Conservation (phyloP, 2,797 vertebrate genomes). For the Allobates femoralis region DNA sequence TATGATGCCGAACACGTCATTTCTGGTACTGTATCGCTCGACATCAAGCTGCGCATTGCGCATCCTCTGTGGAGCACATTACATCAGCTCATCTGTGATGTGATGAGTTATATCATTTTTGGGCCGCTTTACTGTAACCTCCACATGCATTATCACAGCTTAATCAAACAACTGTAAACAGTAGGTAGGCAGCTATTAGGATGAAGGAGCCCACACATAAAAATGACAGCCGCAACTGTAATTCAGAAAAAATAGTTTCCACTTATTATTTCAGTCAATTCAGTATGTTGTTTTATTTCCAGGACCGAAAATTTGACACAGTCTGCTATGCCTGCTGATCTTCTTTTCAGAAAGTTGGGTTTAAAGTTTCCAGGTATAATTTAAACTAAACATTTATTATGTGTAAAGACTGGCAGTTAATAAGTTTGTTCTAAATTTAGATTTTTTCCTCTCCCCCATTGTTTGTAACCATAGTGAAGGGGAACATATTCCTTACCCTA, state of each 20-base stretch:
- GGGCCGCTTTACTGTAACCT: background rate
- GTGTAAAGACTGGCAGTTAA: too few species aligned
- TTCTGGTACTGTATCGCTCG: too few species aligned
- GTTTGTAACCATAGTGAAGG: too few species aligned
- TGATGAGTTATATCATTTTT: background rate
- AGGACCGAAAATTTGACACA: constrained; percentile 33
- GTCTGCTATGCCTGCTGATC: constrained; percentile 32
- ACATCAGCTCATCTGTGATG: too few species aligned
- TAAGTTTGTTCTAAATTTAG: too few species aligned
- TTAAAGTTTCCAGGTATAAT: constrained; percentile 48
- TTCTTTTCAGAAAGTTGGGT: constrained; percentile 33
- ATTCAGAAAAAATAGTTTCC: background rate
- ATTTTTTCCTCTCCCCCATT: too few species aligned
- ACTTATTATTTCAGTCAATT: constrained; percentile 6
- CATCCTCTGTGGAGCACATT: too few species aligned
- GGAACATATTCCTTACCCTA: too few species aligned
- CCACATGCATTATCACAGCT: background rate
- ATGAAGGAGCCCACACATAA: background rate
- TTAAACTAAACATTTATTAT: constrained; percentile 14
- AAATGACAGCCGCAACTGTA: background rate
- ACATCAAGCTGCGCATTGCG: too few species aligned
- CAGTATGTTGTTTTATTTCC: constrained; percentile 28
- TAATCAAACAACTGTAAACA: background rate
- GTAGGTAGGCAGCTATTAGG: background rate
- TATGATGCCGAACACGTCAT: too few species aligned